These are phyloP conservation scores for Chiroxiphia lanceolata DNA, from an alignment of 2,797 vertebrate species.

Conservation along the genomic window DNA sequence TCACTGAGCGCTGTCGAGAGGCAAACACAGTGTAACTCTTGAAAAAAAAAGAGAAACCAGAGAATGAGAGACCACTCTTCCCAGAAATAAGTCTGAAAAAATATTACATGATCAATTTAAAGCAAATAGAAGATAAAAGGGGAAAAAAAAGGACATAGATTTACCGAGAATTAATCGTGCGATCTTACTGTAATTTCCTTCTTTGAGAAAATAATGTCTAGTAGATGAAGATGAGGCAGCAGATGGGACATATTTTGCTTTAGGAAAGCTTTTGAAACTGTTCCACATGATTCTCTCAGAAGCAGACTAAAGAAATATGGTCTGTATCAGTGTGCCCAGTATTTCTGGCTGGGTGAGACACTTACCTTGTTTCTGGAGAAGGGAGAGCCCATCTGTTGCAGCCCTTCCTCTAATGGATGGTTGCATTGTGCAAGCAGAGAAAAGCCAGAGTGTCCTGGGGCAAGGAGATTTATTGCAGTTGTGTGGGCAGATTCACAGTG, in stretches of 20 bases:
- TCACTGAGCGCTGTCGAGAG: neutral
- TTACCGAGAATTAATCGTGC: conserved; percentile 11
- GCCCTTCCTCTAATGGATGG: neutral
- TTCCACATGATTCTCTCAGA: conserved; percentile 65
- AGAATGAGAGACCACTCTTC: neutral
- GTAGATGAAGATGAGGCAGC: conserved; percentile 56
- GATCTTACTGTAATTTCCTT: neutral
- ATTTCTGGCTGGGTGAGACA: conserved; percentile 60
- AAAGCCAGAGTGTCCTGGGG: neutral
- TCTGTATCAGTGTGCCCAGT: conserved; percentile 58
- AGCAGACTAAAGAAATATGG: conserved; percentile 72
- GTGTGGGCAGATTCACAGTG: neutral
- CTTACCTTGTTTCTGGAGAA: conserved; percentile 58
- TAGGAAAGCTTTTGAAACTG: conserved; percentile 69
- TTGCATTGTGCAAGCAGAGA: neutral
- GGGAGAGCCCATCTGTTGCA: conserved; percentile 61
- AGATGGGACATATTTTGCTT: conserved; percentile 72
- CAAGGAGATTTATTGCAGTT: neutral
- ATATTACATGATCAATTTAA: neutral
- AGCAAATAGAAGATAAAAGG: neutral
- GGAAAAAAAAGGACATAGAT: neutral
- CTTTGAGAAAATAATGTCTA: conserved; percentile 54
- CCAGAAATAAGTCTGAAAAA: neutral
- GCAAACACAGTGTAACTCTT: neutral
- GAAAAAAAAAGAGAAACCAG: neutral